These are phyloP conservation scores for Sclerodermus sp. DNA, from an alignment of 2,888 invertebrate genomes.

Conservation along the genomic window DNA sequence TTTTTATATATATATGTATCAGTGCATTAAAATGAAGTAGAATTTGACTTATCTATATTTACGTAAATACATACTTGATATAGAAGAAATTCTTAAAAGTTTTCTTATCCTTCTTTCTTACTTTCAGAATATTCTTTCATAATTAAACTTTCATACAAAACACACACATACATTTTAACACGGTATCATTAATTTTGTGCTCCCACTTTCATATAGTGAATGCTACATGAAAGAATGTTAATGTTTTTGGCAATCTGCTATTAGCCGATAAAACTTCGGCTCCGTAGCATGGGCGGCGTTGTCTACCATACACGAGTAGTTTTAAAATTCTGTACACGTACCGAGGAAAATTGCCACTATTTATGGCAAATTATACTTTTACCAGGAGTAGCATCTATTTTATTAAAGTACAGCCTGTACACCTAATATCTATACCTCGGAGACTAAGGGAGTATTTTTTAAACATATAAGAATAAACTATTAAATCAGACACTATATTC, in stretches of 20 bases:
- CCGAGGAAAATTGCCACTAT: conserved; percentile 9
- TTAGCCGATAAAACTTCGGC: conserved; percentile 9
- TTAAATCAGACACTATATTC: too few species aligned
- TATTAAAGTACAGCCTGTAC: too few species aligned
- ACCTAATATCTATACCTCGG: too few species aligned
- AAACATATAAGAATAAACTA: too few species aligned
- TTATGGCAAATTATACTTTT: too few species aligned
- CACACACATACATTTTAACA: conserved; percentile 13
- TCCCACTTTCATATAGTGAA: conserved; percentile 16
- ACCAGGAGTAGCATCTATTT: too few species aligned
- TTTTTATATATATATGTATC: conserved; percentile 18
- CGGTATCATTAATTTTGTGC: conserved; percentile 14
- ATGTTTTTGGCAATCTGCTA: conserved; percentile 34
- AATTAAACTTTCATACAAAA: conserved; percentile 1
- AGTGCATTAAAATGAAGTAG: conserved; percentile 34
- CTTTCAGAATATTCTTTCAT: background rate
- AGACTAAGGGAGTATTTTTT: too few species aligned
- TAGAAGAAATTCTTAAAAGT: conserved; percentile 19
- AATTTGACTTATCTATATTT: conserved; percentile 17
- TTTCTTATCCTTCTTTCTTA: conserved; percentile 7
- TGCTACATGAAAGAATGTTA: conserved; percentile 4
- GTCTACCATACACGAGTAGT: conserved; percentile 23
- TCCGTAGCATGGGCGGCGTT: conserved; percentile 27
- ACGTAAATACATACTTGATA: conserved; percentile 33
- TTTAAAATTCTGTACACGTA: conserved; percentile 22